Evolutionary conservation across 2,113 vertebrate species (phyloP), one percentile per base, ranked within the genome.

Genomic region (Phalacrocorax carbo): DNA sequence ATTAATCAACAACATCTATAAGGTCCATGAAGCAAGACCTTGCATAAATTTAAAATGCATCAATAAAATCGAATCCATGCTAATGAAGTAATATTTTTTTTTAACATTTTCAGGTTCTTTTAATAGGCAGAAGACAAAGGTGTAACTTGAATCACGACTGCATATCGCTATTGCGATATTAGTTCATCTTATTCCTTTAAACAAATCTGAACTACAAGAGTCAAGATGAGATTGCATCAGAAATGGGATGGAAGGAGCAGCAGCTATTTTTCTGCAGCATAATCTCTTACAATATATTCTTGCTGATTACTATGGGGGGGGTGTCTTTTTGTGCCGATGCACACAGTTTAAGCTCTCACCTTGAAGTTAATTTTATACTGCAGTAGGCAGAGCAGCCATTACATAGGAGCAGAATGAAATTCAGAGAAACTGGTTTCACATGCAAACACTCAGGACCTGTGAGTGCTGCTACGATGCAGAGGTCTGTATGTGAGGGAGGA

Each of bases 331-430:
- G 84, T 88, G 84, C 54, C 2, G 5, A 69, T 93, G 73, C 91
- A 90, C 70, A 54, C 46, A 77, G 70, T 88, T 94, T 58, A 85
- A 96, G 71, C 83, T 96, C 88, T 94, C 86, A 95, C 96, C 94
- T 95, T 90, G 86, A 79, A 95, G 88, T 91, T 95, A 93, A 96
- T 94, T 96, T 96, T 95, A 94, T 93, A 66, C 86, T 62, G 71
- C 89, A 76, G 89, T 85, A 76, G 86, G 91, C 91, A 95, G 86
- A 90, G 61, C 55, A 91, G 83, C 62, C 91, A 87, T 91, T 94
- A 61, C 30, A 54, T 80, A 82, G 78, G 54, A 87, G 66, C 83
- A 85, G 71, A 86, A 76, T 76, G 66, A 72, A 82, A 69, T 94
- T 73, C 73, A 82, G 77, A 69, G 64, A 60, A 87, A 44, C 30